These are phyloP conservation scores for Acanthisitta chloris DNA, from an alignment of 2,113 vertebrate species.

Conservation along the genomic window DNA sequence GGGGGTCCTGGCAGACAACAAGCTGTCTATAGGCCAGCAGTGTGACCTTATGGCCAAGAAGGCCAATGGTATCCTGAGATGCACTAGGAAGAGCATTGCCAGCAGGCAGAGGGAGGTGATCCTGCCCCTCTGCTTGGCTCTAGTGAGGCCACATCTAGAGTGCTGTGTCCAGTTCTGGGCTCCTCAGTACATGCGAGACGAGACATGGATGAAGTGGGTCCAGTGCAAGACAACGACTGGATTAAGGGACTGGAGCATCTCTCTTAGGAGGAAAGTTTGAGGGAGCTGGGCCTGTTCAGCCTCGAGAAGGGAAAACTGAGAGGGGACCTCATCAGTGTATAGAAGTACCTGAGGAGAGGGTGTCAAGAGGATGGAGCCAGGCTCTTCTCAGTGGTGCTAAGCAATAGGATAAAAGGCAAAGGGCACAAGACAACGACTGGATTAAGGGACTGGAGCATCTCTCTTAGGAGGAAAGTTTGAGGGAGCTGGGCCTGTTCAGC, in stretches of 20 bases:
- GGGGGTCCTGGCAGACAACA: not conserved
- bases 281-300: not conserved
- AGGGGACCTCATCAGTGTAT: rapidly evolving
- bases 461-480: not conserved
- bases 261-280: not conserved
- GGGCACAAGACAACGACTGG: no score
- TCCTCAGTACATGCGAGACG: not conserved
- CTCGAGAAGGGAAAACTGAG: rapidly evolving
- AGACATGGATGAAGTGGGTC: not conserved
- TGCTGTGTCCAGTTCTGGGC: not conserved
- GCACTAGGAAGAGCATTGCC: not conserved
- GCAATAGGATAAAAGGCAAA: rapidly evolving
- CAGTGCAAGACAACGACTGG: no score
- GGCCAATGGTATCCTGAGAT: rapidly evolving
- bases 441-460: not conserved
- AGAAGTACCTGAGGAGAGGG: not conserved
- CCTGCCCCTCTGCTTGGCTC: not conserved
- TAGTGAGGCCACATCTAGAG: not conserved
- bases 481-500: not conserved
- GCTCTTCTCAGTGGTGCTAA: not conserved
- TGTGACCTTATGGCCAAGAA: not conserved
- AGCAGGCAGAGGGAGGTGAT: not conserved
- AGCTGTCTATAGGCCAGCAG: not conserved
- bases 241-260: not conserved
- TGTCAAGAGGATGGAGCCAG: not conserved